Base-by-base conservation (phyloP, 2,113 vertebrate species). In the Gobius niger region DNA sequence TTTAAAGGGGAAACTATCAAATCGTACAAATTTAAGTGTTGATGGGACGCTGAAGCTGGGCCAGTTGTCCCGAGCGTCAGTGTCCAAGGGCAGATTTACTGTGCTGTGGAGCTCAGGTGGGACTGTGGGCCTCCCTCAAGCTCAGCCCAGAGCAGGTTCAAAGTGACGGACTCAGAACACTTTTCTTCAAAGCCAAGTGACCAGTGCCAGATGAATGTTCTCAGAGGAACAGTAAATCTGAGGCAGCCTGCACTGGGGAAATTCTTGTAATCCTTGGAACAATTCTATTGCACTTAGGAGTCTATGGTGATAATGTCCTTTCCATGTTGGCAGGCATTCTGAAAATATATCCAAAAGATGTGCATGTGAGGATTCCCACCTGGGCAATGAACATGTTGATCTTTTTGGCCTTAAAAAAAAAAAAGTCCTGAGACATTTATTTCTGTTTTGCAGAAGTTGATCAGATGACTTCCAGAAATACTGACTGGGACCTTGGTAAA, bases 181-280 rank as follows among this genome's bases (percentile, higher is more conserved):
- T 85, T 86, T 70, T 80, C 80, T 89, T 91, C 83, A 90, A 91
- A 92, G 84, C 80, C 77, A 83, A 87, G 71, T 86, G 89, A 90
- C 87, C 87, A 85, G 75, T 79, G 90, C 90, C 89, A 92, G 89
- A 91, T 89, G 86, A 87, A 82, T 90, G 49, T 87, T 82, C 91
- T 88, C 90, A 60, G 67, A 85, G 85, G 91, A 14, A 65, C 72
- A 77, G 87, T 93, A 93, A 93, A 93, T 93, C 89, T 84, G 65
- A 63, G 73, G 63, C 70, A 70, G 82, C 79, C 87, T 82, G 84
- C 88, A 86, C 83, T 71, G 70, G 86, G 89, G 86, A 91, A 77
- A 75, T 81, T 87, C 82, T 79, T 75, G 79, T 76, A 46, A 78
- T 68, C 50, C 77, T 87, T 83, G 77, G 78, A 91, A 90, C 89